Evolutionary conservation across 2,888 invertebrate species (phyloP).

Genomic region (Noctuana brunneofusca): DNA sequence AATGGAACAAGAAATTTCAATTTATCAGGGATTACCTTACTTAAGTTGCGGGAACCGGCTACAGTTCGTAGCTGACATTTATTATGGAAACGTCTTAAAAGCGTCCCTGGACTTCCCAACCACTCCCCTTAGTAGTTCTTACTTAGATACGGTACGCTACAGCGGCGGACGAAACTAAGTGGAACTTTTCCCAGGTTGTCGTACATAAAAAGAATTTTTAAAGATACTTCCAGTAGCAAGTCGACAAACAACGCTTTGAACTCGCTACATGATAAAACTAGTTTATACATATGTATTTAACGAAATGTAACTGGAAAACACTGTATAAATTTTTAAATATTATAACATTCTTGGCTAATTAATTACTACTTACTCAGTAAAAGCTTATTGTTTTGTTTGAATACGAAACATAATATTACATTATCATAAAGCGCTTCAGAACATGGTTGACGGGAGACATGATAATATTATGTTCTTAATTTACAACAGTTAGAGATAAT

Average conservation of each 20-base stretch:
- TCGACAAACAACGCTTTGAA: slow-evolving; percentile 59
- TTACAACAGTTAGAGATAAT: slow-evolving; percentile 60
- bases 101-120: slow-evolving; percentile 67
- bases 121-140: slow-evolving; percentile 63
- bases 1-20: slow-evolving; percentile 18
- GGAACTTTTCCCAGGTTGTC: slow-evolving; percentile 74
- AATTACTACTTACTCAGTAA: slow-evolving; percentile 13
- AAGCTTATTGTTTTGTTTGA: slow-evolving; percentile 19
- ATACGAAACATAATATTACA: slow-evolving; percentile 27
- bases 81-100: slow-evolving; percentile 71
- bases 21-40: slow-evolving; percentile 38
- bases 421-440: slow-evolving; percentile 31
- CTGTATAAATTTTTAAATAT: not conserved
- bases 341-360: slow-evolving; percentile 1
- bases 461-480: slow-evolving; percentile 57
- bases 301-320: slow-evolving; percentile 1
- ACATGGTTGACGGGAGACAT: slow-evolving; percentile 36
- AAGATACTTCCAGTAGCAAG: slow-evolving; percentile 62
- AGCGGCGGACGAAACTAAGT: slow-evolving; percentile 68
- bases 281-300: slow-evolving; percentile 24
- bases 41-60: slow-evolving; percentile 32
- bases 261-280: slow-evolving; percentile 36
- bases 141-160: slow-evolving; percentile 65
- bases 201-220: slow-evolving; percentile 75
- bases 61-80: slow-evolving; percentile 53